phyloP scores from a whole-genome alignment of 2,888 invertebrate genomes.

The Agrenia bidenticulata region DNA sequence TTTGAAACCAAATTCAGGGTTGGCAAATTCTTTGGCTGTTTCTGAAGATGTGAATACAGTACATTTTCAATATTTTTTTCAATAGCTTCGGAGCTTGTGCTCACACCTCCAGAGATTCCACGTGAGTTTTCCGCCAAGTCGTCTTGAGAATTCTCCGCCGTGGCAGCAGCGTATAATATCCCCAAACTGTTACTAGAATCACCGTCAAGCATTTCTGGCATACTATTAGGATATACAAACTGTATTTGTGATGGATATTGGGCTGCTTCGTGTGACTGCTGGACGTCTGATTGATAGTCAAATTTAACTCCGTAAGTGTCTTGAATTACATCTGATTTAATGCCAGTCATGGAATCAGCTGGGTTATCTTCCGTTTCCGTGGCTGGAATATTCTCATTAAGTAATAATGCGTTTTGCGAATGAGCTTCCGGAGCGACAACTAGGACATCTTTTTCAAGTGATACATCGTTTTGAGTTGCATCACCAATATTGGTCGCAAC shows the following conservation, averaged over 20 bases:
- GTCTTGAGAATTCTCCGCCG: too few species aligned
- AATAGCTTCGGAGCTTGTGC: too few species aligned
- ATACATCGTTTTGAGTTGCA: background rate
- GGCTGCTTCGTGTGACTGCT: background rate
- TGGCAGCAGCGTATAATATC: slow-evolving; percentile 42
- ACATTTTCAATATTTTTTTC: too few species aligned
- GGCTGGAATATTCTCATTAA: background rate
- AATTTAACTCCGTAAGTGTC: background rate
- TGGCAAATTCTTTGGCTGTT: too few species aligned
- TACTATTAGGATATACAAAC: slow-evolving; percentile 26
- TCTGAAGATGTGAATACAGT: too few species aligned
- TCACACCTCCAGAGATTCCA: too few species aligned
- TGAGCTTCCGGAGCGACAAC: too few species aligned
- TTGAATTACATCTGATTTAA: too few species aligned
- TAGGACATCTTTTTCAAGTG: background rate
- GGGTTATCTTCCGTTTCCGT: background rate
- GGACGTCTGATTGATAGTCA: background rate
- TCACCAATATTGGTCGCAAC: background rate
- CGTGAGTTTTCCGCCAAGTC: too few species aligned
- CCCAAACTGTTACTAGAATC: slow-evolving; percentile 14
- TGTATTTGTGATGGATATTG: slow-evolving; percentile 29
- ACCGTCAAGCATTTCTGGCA: background rate
- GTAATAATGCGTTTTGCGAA: too few species aligned
- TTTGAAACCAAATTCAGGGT: too few species aligned
- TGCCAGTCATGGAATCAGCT: background rate